Evolutionary conservation across 1,140 invertebrate genomes (phyloP).

Genomic region (Atta cephalotes): DNA sequence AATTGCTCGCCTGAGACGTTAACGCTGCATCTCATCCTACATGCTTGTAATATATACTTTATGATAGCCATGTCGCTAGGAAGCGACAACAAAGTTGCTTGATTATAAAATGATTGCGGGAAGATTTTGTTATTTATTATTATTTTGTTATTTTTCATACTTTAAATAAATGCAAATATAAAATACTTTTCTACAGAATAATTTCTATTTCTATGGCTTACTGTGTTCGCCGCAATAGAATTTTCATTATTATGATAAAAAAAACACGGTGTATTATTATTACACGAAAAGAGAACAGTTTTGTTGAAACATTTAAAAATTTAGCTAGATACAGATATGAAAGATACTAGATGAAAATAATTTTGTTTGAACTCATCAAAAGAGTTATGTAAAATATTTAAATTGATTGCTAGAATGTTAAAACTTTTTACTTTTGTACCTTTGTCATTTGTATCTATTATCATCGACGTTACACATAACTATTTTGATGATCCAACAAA

Average conservation of each 20-base stretch:
- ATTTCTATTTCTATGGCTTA: not conserved
- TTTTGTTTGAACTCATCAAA: too few relatives aligned
- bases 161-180: not conserved
- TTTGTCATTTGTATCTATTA: too few relatives aligned
- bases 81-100: not conserved
- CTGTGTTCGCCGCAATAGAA: not conserved
- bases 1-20: conserved; percentile 38
- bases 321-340: too few relatives aligned
- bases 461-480: too few relatives aligned
- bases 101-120: not conserved
- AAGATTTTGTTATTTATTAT: not conserved
- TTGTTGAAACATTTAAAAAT: too few relatives aligned
- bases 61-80: not conserved
- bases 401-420: too few relatives aligned
- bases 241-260: not conserved
- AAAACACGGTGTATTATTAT: not conserved
- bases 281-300: too few relatives aligned
- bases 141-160: not conserved
- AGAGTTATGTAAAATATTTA: too few relatives aligned
- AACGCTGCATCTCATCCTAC: conserved; percentile 28
- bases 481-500: too few relatives aligned
- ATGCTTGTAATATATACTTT: conserved; percentile 15
- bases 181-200: not conserved
- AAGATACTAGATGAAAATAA: too few relatives aligned
- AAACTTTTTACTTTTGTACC: too few relatives aligned